phyloP scores from a whole-genome alignment of 2,888 invertebrate genomes.

The Cheilosia vernalis region DNA sequence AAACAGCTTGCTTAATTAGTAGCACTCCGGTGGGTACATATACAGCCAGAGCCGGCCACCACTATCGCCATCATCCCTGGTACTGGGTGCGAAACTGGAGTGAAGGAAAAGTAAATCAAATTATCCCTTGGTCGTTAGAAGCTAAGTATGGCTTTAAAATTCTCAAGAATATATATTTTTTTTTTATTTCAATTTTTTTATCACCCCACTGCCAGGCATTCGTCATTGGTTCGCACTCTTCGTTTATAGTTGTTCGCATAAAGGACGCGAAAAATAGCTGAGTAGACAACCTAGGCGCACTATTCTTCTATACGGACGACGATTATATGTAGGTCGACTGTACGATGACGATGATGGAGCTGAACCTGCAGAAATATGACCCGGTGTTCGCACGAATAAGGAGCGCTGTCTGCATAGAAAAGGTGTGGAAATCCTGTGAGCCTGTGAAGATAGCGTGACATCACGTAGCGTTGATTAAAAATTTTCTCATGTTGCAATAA shows the following conservation, averaged over 20 bases:
- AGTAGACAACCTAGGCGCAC: conserved; percentile 39
- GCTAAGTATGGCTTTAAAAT: conserved; percentile 65
- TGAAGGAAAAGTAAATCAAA: conserved; percentile 65
- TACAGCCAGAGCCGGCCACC: conserved; percentile 16
- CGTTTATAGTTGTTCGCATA: conserved; percentile 48
- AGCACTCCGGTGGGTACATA: conserved; percentile 57
- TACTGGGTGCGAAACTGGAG: conserved; percentile 32
- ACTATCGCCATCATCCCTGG: conserved; percentile 11
- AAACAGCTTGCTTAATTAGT: conserved; percentile 74
- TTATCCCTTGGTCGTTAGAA: conserved; percentile 66
- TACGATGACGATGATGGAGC: conserved; percentile 62
- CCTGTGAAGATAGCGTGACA: conserved; percentile 74
- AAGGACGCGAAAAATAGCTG: conserved; percentile 43
- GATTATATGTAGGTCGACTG: conserved; percentile 19
- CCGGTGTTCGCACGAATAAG: conserved; percentile 55
- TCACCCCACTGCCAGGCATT: conserved; percentile 31
- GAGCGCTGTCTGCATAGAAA: conserved; percentile 59
- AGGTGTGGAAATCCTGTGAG: conserved; percentile 70
- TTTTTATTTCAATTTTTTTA: conserved; percentile 12
- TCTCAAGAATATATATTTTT: conserved; percentile 33
- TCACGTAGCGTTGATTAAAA: conserved; percentile 73
- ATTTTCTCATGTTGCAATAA: conserved; percentile 71
- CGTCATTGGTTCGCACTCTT: conserved; percentile 43
- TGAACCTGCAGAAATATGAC: conserved; percentile 72
- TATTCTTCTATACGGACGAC: background rate